Conservation (phyloP, 2,113 vertebrate species). For the Galemys pyrenaicus region DNA sequence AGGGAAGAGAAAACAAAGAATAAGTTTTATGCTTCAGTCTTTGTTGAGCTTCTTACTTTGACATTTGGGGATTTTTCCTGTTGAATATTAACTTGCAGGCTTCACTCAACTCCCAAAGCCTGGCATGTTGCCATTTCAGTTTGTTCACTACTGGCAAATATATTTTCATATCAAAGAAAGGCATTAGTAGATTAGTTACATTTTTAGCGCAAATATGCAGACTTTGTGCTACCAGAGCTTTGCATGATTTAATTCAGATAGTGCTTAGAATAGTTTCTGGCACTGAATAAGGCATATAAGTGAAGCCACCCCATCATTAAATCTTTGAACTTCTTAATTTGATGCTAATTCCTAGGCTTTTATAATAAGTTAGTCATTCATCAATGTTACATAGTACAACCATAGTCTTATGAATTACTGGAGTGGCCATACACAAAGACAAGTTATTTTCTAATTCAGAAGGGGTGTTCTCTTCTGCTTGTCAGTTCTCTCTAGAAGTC, state of each 20-base stretch:
- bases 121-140: not conserved
- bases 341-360: not conserved
- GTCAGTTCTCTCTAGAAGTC: not conserved
- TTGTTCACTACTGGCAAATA: not conserved
- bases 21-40: not conserved
- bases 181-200: not conserved
- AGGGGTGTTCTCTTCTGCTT: fast-evolving
- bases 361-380: not conserved
- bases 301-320: not conserved
- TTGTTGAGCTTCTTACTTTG: not conserved
- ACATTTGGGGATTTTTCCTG: not conserved
- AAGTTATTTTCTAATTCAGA: not conserved
- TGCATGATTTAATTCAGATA: not conserved
- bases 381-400: not conserved
- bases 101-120: not conserved
- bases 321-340: not conserved
- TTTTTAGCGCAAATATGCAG: not conserved
- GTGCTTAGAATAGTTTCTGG: not conserved
- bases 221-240: not conserved
- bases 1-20: not conserved
- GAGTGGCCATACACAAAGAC: not conserved
- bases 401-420: not conserved
- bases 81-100: not conserved
- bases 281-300: not conserved
- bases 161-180: not conserved